Percentiles rank a stretch among this genome's conserved stretches.
phyloP scores from a whole-genome alignment of 2,113 vertebrate species.

The Xenus cinereus region DNA sequence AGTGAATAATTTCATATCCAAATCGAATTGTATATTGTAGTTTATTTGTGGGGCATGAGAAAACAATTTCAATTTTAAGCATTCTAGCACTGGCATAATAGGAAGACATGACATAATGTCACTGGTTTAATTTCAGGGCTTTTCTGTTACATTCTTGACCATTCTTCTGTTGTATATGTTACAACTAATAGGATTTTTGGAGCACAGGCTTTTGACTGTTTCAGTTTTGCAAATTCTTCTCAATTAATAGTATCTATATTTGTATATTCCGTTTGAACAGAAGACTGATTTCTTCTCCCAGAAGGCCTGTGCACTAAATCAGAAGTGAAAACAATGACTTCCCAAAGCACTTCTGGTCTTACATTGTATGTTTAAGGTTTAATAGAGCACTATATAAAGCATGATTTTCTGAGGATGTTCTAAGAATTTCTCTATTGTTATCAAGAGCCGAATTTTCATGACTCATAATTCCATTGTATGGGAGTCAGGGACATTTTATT shows the following conservation, averaged over 20 bases:
- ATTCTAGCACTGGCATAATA: background rate
- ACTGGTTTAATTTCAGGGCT: background rate
- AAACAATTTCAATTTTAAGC: slow-evolving; percentile 7
- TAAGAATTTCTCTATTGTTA: background rate
- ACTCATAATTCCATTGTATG: background rate
- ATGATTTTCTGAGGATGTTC: background rate
- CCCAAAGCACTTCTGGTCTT: background rate
- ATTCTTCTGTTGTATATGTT: background rate
- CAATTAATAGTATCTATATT: background rate
- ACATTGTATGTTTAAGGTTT: background rate
- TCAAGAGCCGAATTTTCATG: background rate
- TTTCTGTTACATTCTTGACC: background rate
- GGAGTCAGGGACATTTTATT: background rate
- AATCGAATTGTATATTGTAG: background rate
- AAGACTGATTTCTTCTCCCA: background rate
- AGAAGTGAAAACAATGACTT: background rate
- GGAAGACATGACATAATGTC: background rate
- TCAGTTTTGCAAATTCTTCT: background rate
- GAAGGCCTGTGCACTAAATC: background rate
- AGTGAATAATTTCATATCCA: slow-evolving; percentile 12
- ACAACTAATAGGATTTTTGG: background rate
- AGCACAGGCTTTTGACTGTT: background rate
- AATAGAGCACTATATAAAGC: background rate
- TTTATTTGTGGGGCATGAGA: background rate
- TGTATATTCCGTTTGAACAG: background rate